A percentile compares a stretch with the other conserved stretches of the same genome.
phyloP scores from a whole-genome alignment of 2,888 invertebrate species.

The Hirtodrosophila alboralis region DNA sequence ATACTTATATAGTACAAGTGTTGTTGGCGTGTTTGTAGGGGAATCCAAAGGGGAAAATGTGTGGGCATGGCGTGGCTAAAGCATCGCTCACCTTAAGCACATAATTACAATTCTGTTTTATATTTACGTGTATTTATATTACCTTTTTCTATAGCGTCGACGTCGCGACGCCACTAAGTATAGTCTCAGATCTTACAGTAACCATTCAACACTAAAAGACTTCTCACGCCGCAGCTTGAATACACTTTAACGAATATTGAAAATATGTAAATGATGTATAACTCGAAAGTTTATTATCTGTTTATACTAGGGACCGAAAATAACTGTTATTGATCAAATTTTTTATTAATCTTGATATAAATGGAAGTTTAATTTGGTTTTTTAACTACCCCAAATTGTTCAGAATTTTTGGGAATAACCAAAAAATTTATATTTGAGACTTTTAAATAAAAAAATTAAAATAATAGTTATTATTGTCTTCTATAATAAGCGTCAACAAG shows the following conservation, averaged over 20 bases:
- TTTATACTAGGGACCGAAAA: no score
- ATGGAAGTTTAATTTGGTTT: no score
- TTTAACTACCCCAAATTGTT: no score
- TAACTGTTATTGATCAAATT: no score
- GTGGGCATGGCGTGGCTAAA: conserved; percentile 32
- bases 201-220: neutral
- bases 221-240: conserved; percentile 7
- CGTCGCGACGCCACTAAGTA: conserved; percentile 24
- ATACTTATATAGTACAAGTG: neutral
- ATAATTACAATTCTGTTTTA: conserved; percentile 79
- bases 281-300: no score
- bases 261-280: no score
- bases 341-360: no score
- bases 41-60: neutral
- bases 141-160: conserved; percentile 53
- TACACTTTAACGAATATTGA: conserved; percentile 31
- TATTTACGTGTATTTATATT: conserved; percentile 78
- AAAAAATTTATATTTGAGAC: no score
- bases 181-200: conserved; percentile 15
- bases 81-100: conserved; percentile 78
- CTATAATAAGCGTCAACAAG: no score
- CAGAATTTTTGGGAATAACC: no score
- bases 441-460: no score
- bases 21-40: neutral
- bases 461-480: no score